Conservation (phyloP, 37 sponge, comb jelly and placozoan genomes). For the Spongilla lacustris region DNA sequence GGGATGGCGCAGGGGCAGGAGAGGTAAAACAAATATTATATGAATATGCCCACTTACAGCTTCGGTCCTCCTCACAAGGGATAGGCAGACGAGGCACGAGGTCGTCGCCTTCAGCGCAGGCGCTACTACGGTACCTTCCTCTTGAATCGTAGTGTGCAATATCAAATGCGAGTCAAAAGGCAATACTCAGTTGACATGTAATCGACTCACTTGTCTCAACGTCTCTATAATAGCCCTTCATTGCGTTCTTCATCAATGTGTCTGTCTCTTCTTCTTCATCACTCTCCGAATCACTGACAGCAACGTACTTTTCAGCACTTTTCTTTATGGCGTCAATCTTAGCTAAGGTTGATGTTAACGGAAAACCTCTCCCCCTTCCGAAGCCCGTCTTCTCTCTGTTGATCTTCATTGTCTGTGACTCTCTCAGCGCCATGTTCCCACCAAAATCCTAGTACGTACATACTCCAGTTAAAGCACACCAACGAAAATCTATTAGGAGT, state of each 20-base stretch:
- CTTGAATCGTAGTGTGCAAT: not conserved
- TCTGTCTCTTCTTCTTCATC: slow-evolving; percentile 30
- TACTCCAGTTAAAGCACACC: too few species aligned
- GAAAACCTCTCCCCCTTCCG: not conserved
- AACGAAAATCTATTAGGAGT: not conserved
- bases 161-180: slow-evolving; percentile 1
- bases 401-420: too few species aligned
- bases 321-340: slow-evolving; percentile 27
- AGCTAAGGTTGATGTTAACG: slow-evolving; percentile 13
- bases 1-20: not conserved
- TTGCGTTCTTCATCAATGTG: not conserved
- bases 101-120: not conserved
- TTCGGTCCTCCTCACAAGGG: slow-evolving; percentile 21
- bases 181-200: not conserved
- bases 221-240: slow-evolving; percentile 18
- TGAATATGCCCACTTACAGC: slow-evolving; percentile 15
- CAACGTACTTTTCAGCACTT: slow-evolving; percentile 7
- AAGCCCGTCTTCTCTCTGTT: not conserved
- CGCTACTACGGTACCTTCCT: not conserved
- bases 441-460: not conserved
- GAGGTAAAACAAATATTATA: not conserved
- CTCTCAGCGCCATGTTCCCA: not conserved
- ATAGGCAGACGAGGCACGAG: slow-evolving; percentile 51
- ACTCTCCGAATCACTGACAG: slow-evolving; percentile 4
- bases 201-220: not conserved